Base-by-base conservation (phyloP, 2,888 invertebrate species). In the Polyommatus icarus region DNA sequence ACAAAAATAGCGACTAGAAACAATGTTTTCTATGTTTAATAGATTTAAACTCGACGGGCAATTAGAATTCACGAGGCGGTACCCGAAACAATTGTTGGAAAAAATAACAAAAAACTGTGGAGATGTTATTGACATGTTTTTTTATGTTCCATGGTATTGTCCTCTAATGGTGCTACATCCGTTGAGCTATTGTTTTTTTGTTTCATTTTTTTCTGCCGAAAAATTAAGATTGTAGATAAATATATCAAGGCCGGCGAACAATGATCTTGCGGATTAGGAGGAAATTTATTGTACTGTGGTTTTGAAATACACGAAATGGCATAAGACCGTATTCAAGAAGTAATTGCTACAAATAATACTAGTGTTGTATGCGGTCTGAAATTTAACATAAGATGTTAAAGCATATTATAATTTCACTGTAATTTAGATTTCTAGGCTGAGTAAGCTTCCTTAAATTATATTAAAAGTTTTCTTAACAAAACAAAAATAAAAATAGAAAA, bases 81-180 rank as follows among this genome's bases (percentile, higher is more conserved):
- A 79, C 79, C 81, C 79, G 77, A 79, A 83, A 81, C 80, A 81
- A 80, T 81, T 76, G 78, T 67, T 20, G 67, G 54, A 79, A 81
- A 80, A 81, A 78, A 78, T 72, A 54, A 72, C 83, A 83, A 85
- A 85, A 86, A 85, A 79, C 78, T 78, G 78, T 83, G 78, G 79
- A 84, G 84, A 84, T 86, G 88, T 88, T 88, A 88, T 88, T 87
- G 88, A 88, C 88, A 85, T 83, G 82, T 79, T 80, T 82, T 82
- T 84, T 87, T 86, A 82, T 83, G 81, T 80, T 83, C 79, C 79
- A 82, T 83, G 83, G 84, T 86, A 86, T 87, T 86, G 88, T 87
- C 83, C 84, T 76, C 80, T 84, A 85, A 86, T 85, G 82, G 85
- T 80, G 82, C 81, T 80, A 79, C 80, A 77, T 81, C 78, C 76